Evolutionary conservation across 2,888 invertebrate genomes (phyloP).

Genomic region (Apantesis nais): DNA sequence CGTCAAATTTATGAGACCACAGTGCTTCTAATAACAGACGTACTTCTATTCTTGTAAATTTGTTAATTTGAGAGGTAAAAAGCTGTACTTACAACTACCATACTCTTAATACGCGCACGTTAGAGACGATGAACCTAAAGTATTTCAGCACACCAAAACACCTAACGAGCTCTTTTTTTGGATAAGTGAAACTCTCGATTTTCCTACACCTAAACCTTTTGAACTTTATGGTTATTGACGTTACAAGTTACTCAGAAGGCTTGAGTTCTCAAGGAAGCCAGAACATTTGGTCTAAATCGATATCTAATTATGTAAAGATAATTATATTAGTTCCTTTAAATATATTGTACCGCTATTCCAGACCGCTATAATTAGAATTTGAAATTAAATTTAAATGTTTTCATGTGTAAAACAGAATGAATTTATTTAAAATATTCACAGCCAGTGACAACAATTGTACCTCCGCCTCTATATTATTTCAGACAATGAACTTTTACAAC

Average conservation of each 20-base stretch:
- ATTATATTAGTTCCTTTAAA: neutral
- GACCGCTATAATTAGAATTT: neutral
- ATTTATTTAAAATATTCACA: conserved; percentile 2
- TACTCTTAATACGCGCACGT: neutral
- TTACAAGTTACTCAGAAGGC: no score
- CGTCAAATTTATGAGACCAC: no score
- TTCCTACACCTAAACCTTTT: neutral
- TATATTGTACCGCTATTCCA: neutral
- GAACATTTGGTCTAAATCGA: neutral
- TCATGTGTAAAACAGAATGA: neutral
- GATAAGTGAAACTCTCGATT: neutral
- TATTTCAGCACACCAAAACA: neutral
- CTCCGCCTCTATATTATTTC: conserved; percentile 27
- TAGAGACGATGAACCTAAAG: neutral
- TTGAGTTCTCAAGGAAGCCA: neutral
- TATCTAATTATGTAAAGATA: neutral
- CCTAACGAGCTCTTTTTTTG: neutral
- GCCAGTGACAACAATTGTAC: conserved; percentile 18
- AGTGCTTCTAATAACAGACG: no score
- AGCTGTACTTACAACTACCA: no score
- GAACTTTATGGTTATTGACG: neutral
- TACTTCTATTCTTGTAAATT: no score
- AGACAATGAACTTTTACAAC: conserved; percentile 45
- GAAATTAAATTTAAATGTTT: neutral
- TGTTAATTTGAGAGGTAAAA: no score